phyloP scores from a whole-genome alignment of 2,888 invertebrate genomes.

The Ormyrus labotus region DNA sequence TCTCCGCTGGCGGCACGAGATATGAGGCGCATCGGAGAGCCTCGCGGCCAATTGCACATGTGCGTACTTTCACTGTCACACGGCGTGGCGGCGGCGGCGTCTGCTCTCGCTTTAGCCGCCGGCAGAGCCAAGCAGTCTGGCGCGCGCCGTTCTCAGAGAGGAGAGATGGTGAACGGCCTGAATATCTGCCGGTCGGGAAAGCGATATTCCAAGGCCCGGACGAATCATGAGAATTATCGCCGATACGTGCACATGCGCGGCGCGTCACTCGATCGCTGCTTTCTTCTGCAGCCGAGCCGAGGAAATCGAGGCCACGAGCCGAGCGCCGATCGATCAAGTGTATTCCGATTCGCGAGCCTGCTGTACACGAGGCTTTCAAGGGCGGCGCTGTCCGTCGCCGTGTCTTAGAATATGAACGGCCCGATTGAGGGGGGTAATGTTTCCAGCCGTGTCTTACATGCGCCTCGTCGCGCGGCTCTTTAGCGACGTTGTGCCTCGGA shows the following conservation, averaged over 20 bases:
- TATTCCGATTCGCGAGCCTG: not conserved
- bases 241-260: not conserved
- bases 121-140: constrained; percentile 49
- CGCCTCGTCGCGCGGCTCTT: not conserved
- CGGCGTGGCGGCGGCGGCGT: constrained; percentile 30
- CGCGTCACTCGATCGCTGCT: constrained; percentile 37
- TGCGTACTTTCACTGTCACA: constrained; percentile 65
- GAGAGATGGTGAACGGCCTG: constrained; percentile 7
- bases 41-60: constrained; percentile 52
- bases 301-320: constrained; percentile 42
- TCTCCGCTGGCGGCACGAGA: constrained; percentile 10
- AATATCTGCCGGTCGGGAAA: constrained; percentile 37
- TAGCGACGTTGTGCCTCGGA: not conserved
- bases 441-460: no score
- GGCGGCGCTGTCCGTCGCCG: not conserved
- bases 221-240: constrained; percentile 52
- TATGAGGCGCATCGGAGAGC: constrained; percentile 8
- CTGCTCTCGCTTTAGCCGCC: not conserved
- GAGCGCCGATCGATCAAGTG: constrained; percentile 25
- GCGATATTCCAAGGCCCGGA: constrained; percentile 31
- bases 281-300: constrained; percentile 34
- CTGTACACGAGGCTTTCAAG: not conserved
- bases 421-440: no score
- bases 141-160: not conserved
- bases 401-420: no score